These are phyloP conservation scores for Strigops habroptila DNA, from an alignment of 2,113 vertebrate species.

Conservation along the genomic window DNA sequence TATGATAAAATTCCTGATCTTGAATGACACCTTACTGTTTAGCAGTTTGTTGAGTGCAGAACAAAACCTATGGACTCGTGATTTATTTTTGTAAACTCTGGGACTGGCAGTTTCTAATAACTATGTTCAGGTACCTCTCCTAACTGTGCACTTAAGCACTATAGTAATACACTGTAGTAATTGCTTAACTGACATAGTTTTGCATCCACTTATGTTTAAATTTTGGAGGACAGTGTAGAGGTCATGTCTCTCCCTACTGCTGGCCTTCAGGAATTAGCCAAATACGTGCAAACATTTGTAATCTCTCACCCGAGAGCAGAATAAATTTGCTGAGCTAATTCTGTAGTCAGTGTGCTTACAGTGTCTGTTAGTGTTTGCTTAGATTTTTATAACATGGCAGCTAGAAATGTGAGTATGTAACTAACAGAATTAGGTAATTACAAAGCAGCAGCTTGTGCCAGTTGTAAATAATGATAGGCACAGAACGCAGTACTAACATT, in stretches of 20 bases:
- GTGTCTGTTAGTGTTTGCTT: slow-evolving; percentile 18
- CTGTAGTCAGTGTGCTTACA: not conserved
- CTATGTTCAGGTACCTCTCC: not conserved
- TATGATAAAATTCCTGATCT: not conserved
- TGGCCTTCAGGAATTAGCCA: not conserved
- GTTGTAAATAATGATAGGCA: not conserved
- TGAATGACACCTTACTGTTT: not conserved
- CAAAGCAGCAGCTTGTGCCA: not conserved
- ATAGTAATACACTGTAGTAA: not conserved
- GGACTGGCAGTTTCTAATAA: not conserved
- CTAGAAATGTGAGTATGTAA: not conserved
- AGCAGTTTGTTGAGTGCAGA: not conserved
- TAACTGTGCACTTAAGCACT: not conserved
- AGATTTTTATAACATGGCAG: not conserved
- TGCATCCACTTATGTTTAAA: not conserved
- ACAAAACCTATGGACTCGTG: not conserved
- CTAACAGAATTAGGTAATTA: slow-evolving; percentile 2
- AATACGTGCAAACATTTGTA: slow-evolving; percentile 26
- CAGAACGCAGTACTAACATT: not conserved
- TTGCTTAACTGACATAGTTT: not conserved
- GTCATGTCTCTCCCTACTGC: not conserved
- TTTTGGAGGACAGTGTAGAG: not conserved
- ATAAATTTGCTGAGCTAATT: slow-evolving; percentile 26
- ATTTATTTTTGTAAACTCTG: not conserved
- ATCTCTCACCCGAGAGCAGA: not conserved